Evolutionary conservation across 2,888 invertebrate species (phyloP), one percentile per base, ranked within the genome.

Genomic region (Herminia tarsipennalis): DNA sequence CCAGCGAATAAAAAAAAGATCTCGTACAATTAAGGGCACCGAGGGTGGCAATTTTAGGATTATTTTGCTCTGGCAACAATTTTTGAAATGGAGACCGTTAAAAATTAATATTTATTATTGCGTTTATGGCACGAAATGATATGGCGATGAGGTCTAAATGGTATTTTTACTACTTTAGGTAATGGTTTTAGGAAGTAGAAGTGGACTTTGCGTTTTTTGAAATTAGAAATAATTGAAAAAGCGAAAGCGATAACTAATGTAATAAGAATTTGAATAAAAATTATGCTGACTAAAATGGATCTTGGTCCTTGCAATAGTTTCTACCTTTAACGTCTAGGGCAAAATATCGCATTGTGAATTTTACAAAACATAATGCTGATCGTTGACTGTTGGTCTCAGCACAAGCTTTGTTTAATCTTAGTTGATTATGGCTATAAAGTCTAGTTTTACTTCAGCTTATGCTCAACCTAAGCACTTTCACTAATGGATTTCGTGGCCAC

Each of bases 11-110:
- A 50, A 57, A 63, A 65, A 61, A 59, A 57, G 51, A 53, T 55
- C 55, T 43, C 32, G 44, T 54, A 58, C 63, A 70, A 73, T 71
- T 69, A 68, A 71, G 62, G 55, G 53, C 57, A 50, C 35, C 36
- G 57, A 59, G 67, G 63, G 62, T 64, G 59, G 60, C 57, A 53
- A 63, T 67, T 68, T 69, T 47, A 46, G 53, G 44, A 51, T 61
- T 60, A 55, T 61, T 66, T 61, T 56, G 49, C 52, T 43, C 52
- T 55, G 56, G 52, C 47, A 51, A 61, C 53, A 52, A 49, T 63
- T 56, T 51, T 20, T 36, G 59, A 56, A 54, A 45, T 48, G 55
- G 29, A 34, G 44, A 53, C 43, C 42, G 55, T 49, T 38, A 55
- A 47, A 62, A 57, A 61, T 51, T 58, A 61, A 58, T 66, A 67